phyloP scores from a whole-genome alignment of 2,888 invertebrate genomes.

The Drosophila seclusa region DNA sequence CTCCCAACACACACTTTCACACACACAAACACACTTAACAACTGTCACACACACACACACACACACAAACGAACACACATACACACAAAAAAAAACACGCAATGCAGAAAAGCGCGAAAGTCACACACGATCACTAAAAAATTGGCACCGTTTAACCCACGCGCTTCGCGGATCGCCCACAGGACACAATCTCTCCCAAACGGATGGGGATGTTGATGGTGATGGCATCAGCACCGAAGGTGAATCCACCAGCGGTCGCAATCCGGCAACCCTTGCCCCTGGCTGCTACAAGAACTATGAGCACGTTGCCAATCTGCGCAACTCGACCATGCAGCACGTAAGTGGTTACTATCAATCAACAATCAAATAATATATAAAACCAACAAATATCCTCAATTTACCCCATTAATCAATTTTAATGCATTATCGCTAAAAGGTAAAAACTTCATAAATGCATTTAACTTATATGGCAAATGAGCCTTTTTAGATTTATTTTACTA shows the following conservation, averaged over 20 bases:
- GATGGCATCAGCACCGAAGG: slow-evolving; percentile 92
- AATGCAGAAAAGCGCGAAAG: slow-evolving; percentile 85
- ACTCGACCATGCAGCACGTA: slow-evolving; percentile 84
- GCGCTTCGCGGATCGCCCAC: slow-evolving; percentile 86
- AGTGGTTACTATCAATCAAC: slow-evolving; percentile 42
- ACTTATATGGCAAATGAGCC: background rate
- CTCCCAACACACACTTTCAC: slow-evolving; percentile 17
- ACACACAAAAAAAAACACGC: slow-evolving; percentile 31
- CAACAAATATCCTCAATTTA: background rate
- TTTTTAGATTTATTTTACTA: background rate
- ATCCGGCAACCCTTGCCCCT: slow-evolving; percentile 90
- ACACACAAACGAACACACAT: slow-evolving; percentile 34
- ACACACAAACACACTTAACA: slow-evolving; percentile 17
- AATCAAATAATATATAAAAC: background rate
- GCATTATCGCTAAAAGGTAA: slow-evolving; percentile 5
- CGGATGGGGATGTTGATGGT: slow-evolving; percentile 93
- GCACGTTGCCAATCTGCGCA: slow-evolving; percentile 86
- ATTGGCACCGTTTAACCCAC: slow-evolving; percentile 86
- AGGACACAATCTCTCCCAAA: slow-evolving; percentile 97
- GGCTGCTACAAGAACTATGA: slow-evolving; percentile 93
- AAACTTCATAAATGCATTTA: background rate
- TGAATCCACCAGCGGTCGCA: slow-evolving; percentile 86
- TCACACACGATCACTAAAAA: slow-evolving; percentile 85
- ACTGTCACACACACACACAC: slow-evolving; percentile 11
- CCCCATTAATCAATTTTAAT: background rate